A percentile compares a stretch with the other conserved stretches of the same genome.
These are phyloP conservation scores for Clavelina lepadiformis DNA, from an alignment of 23 tunicate genomes.

Conservation along the genomic window DNA sequence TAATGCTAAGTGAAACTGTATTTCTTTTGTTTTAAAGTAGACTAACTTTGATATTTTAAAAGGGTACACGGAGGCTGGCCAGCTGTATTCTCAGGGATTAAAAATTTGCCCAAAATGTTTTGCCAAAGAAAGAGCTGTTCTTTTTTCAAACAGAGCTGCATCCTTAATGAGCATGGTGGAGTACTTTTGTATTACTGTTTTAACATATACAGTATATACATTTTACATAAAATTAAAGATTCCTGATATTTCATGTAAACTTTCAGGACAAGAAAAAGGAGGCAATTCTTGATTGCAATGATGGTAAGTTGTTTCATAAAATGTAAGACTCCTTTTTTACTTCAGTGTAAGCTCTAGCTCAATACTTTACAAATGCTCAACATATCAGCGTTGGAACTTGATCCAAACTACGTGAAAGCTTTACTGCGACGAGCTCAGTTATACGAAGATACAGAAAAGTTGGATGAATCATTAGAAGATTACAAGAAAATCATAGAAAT, in stretches of 20 bases:
- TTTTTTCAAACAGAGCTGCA: conserved; percentile 68
- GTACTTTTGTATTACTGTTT: not conserved
- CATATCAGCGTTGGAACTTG: conserved; percentile 43
- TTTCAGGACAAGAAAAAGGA: conserved; percentile 23
- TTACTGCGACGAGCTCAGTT: conserved; percentile 65
- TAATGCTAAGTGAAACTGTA: too few species aligned
- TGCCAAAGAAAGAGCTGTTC: conserved; percentile 34
- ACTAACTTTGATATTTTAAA: too few species aligned
- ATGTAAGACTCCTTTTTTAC: not conserved
- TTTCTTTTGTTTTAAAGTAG: too few species aligned
- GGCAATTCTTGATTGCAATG: conserved; percentile 54
- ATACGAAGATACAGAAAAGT: conserved; percentile 61
- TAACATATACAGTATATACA: not conserved
- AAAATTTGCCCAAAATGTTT: conserved; percentile 53
- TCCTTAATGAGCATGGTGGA: conserved; percentile 17
- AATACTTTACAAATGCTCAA: not conserved
- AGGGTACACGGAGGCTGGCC: conserved; percentile 45
- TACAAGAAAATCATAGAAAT: conserved; percentile 38
- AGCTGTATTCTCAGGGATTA: conserved; percentile 53
- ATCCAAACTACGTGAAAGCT: conserved; percentile 62
- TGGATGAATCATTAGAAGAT: conserved; percentile 62
- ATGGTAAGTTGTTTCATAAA: conserved; percentile 12
- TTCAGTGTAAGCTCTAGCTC: too few species aligned
- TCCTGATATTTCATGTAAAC: too few species aligned
- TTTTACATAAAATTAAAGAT: too few species aligned